A percentile compares a stretch with the other conserved stretches of the same genome.
Conservation (phyloP, 92 coral and sea anemone species). For the Phenganax marumi region DNA sequence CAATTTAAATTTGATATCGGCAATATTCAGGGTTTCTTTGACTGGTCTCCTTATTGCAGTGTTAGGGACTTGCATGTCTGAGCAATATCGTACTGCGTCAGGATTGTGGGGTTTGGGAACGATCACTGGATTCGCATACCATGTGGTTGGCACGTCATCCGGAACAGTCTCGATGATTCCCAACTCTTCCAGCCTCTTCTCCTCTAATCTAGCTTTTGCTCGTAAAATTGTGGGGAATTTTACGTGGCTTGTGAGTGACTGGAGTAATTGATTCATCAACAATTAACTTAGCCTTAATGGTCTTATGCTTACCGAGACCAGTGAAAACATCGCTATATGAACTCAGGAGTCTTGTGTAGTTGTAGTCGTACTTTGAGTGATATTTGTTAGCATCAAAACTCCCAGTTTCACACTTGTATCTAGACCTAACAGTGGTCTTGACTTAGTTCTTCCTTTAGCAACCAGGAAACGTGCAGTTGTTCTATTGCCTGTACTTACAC, state of each 20-base stretch:
- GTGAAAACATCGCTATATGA: slow-evolving; percentile 39
- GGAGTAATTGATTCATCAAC: slow-evolving; percentile 29
- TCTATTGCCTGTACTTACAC: slow-evolving; percentile 29
- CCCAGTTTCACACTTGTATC: slow-evolving; percentile 49
- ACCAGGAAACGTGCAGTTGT: slow-evolving; percentile 35
- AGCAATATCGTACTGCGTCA: slow-evolving; percentile 39
- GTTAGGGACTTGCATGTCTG: slow-evolving; percentile 47
- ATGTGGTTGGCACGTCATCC: slow-evolving; percentile 46
- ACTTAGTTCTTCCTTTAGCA: slow-evolving; percentile 45
- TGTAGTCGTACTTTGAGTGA: slow-evolving; percentile 5
- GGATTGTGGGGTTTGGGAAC: slow-evolving; percentile 48
- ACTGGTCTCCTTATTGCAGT: slow-evolving; percentile 45
- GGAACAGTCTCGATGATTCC: slow-evolving; percentile 51
- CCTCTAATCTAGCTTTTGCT: slow-evolving; percentile 35
- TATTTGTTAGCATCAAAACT: slow-evolving; percentile 15
- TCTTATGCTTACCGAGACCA: slow-evolving; percentile 45
- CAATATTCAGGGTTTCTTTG: slow-evolving; percentile 28
- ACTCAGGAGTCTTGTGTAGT: not conserved
- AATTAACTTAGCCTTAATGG: slow-evolving; percentile 51
- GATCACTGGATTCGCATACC: slow-evolving; percentile 56
- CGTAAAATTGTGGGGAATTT: slow-evolving; percentile 32
- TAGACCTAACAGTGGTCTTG: slow-evolving; percentile 42
- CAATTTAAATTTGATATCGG: slow-evolving; percentile 40
- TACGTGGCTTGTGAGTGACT: slow-evolving; percentile 42
- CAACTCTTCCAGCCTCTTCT: slow-evolving; percentile 36